A percentile compares a stretch with the other conserved stretches of the same genome.
Evolutionary conservation across 23 tunicate genomes (phyloP).

Genomic region (Ascidia mentula): DNA sequence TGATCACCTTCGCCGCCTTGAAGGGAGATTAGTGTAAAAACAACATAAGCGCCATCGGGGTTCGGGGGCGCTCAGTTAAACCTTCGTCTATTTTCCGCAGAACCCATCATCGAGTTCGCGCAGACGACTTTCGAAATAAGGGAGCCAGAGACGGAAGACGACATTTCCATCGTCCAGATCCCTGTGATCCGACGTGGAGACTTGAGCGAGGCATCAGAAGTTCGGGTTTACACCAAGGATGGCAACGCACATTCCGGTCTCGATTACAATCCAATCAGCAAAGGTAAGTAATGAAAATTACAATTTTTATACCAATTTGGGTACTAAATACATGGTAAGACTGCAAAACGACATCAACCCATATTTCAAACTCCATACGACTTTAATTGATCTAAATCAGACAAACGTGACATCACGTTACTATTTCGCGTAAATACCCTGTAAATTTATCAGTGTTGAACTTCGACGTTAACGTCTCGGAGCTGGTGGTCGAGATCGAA

Average conservation of each 20-base stretch:
- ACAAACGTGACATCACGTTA: too few relatives aligned
- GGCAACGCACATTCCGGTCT: conserved; percentile 93
- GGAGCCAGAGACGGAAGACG: conserved; percentile 80
- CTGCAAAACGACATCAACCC: background rate
- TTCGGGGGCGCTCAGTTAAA: too few relatives aligned
- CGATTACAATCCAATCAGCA: conserved; percentile 93
- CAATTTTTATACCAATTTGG: too few relatives aligned
- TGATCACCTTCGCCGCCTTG: too few relatives aligned
- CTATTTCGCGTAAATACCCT: background rate
- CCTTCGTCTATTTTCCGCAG: too few relatives aligned
- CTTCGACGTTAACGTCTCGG: conserved; percentile 54
- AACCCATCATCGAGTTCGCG: conserved; percentile 79
- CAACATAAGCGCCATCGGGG: too few relatives aligned
- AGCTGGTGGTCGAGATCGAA: conserved; percentile 73
- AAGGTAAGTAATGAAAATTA: conserved; percentile 46
- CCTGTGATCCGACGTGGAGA: conserved; percentile 84
- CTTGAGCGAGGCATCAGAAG: conserved; percentile 45
- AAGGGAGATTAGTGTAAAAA: too few relatives aligned
- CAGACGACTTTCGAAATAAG: conserved; percentile 82
- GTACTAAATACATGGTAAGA: too few relatives aligned
- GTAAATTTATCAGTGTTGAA: conserved; percentile 36
- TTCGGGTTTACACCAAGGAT: conserved; percentile 89
- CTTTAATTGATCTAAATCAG: too few relatives aligned
- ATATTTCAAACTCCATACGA: background rate
- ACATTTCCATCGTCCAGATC: conserved; percentile 57